Evolutionary conservation across 2,797 vertebrate genomes (phyloP).

Genomic region (Valencia hispanica): DNA sequence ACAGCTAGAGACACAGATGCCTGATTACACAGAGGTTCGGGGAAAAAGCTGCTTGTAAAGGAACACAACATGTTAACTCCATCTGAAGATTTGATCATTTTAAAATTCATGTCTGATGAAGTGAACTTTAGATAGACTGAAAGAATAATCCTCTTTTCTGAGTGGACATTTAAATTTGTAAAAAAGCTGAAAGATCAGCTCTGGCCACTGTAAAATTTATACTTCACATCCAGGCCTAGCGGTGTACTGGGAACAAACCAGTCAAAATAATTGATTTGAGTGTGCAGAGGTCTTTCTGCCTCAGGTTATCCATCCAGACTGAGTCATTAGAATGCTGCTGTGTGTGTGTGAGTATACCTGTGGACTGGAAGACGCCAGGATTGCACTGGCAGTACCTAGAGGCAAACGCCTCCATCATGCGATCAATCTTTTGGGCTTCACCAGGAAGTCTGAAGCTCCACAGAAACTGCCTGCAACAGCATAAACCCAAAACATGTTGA

Average conservation of each 20-base stretch:
- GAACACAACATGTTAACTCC: constrained; percentile 22
- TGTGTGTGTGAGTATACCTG: constrained; percentile 78
- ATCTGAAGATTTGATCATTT: not conserved
- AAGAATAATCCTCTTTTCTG: constrained; percentile 13
- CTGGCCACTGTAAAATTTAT: constrained; percentile 14
- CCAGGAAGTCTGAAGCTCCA: constrained; percentile 95
- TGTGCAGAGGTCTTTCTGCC: constrained; percentile 43
- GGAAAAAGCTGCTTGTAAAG: constrained; percentile 23
- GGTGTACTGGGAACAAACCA: constrained; percentile 31
- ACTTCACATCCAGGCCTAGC: constrained; percentile 19
- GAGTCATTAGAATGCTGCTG: constrained; percentile 40
- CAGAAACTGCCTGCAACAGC: constrained; percentile 89
- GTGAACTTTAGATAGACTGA: not conserved
- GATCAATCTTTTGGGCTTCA: constrained; percentile 95
- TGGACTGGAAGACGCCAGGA: constrained; percentile 97
- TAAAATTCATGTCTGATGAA: not conserved
- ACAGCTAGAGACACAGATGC: constrained; percentile 45
- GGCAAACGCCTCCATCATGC: constrained; percentile 97
- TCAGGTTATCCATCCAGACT: constrained; percentile 37
- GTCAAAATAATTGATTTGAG: constrained; percentile 51
- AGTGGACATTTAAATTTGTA: not conserved
- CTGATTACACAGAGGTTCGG: constrained; percentile 43
- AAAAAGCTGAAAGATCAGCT: constrained; percentile 15
- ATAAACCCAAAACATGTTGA: constrained; percentile 14
- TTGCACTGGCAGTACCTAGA: constrained; percentile 98